These are phyloP conservation scores for Danio aesculapii DNA, from an alignment of 2,797 vertebrate genomes.

Conservation along the genomic window DNA sequence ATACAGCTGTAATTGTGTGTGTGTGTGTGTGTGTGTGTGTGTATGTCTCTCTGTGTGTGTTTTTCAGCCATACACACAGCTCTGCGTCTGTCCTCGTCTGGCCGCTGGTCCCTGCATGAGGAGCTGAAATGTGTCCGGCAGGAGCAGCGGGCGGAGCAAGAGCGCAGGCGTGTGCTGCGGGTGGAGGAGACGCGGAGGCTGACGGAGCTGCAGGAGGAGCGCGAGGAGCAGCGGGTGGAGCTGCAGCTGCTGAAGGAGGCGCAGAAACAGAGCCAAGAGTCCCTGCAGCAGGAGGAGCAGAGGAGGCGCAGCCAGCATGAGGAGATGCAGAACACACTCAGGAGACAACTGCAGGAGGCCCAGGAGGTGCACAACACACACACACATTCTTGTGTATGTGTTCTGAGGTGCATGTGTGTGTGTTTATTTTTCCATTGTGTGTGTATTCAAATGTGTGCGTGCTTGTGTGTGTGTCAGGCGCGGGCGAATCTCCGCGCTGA, in stretches of 20 bases:
- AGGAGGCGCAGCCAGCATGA: slow-evolving; percentile 70
- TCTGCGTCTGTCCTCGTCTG: slow-evolving; percentile 73
- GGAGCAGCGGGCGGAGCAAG: slow-evolving; percentile 77
- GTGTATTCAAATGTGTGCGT: slow-evolving; percentile 24
- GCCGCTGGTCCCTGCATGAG: slow-evolving; percentile 80
- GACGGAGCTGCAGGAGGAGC: slow-evolving; percentile 55
- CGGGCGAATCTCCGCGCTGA: slow-evolving; percentile 85
- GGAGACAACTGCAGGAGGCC: slow-evolving; percentile 82
- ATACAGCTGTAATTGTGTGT: too few relatives aligned
- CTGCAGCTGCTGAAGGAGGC: slow-evolving; percentile 80
- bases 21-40: too few relatives aligned
- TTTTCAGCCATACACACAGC: slow-evolving; percentile 82
- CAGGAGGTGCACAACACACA: slow-evolving; percentile 73
- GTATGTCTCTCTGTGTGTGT: neutral
- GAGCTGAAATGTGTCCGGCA: slow-evolving; percentile 80
- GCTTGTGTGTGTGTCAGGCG: slow-evolving; percentile 70
- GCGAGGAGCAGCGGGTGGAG: slow-evolving; percentile 76
- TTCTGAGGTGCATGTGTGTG: too few relatives aligned
- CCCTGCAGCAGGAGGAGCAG: slow-evolving; percentile 50
- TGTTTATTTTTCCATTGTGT: neutral
- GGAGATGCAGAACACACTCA: slow-evolving; percentile 79
- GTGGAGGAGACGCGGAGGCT: slow-evolving; percentile 79
- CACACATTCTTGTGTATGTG: neutral
- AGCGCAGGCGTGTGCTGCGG: slow-evolving; percentile 71
- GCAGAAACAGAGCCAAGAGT: slow-evolving; percentile 41